Base-by-base conservation (phyloP, 2,113 vertebrate species). In the Neomonachus schauinslandi region DNA sequence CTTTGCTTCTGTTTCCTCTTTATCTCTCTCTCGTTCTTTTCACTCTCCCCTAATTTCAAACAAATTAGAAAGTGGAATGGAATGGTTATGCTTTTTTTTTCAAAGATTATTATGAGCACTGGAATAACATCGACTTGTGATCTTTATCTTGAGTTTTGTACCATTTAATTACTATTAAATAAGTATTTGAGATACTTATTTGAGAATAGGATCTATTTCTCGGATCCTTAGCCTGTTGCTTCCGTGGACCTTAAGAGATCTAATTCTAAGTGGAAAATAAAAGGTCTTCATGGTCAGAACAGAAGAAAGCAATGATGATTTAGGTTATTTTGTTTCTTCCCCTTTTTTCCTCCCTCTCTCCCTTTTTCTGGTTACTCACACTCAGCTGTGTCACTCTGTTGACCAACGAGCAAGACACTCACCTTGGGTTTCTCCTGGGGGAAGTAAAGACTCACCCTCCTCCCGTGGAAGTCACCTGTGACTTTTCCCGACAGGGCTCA, bases 371-470 rank as follows among this genome's bases (percentile, higher is more conserved):
- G 55, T 93, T 94, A 67, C 80, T 96, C 84, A 89, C 42, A 42
- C 86, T 87, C 79, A 19, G 74, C 90, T 82, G 53, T 91, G 92
- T 85, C 87, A 93, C 63, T 85, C 39, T n/a, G 72, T 36, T 85
- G 95, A 86, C 92, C 90, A 79, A 18, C 12, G 33, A 71, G 63
- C 51, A 14, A 86, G 74, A 21, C 80, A 76, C 59, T 36, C 72
- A n/a, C 72, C 46, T 24, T 8, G 51, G 81, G 16, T 31, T 71
- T 42, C 89, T 95, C 72, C 82, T 49, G 55, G 26, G 90, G 33
- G 46, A 31, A 72, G 31, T 9, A 16, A 28, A 76, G 93, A 96
- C 53, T 97, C 96, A 51, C 46, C 67, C 61, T 59, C 57, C 51
- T 77, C 49, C 76, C 0, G 0, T 11, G 33, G 59, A 49, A 71